Conservation (phyloP, 1,140 invertebrate genomes). For the Ericerus pela region DNA sequence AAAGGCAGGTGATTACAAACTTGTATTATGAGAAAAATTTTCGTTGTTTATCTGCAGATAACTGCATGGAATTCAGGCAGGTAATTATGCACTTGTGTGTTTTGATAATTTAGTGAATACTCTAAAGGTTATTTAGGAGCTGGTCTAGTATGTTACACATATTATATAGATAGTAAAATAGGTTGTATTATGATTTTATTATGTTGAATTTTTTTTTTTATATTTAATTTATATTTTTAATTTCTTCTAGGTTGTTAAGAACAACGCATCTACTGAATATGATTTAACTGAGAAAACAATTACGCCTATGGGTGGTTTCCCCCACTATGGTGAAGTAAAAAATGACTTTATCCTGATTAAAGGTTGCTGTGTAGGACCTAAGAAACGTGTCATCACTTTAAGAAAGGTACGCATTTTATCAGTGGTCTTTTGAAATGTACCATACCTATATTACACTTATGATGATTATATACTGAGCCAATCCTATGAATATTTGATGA, state of each 20-base stretch:
- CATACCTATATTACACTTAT: conserved; percentile 27
- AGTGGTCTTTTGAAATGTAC: neutral
- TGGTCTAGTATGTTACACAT: too few species aligned
- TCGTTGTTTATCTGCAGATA: too few species aligned
- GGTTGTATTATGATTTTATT: too few species aligned
- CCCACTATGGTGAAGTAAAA: conserved; percentile 98
- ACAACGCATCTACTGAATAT: conserved; percentile 96
- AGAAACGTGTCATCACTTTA: conserved; percentile 96
- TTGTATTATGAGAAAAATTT: too few species aligned
- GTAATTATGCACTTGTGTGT: too few species aligned
- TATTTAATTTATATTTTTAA: too few species aligned
- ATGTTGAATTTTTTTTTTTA: too few species aligned
- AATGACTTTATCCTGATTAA: conserved; percentile 99
- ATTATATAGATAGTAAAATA: too few species aligned
- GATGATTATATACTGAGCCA: conserved; percentile 29
- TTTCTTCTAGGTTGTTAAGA: conserved; percentile 67
- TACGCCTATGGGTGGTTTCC: conserved; percentile 99
- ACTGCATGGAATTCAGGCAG: too few species aligned
- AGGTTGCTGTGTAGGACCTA: conserved; percentile 93
- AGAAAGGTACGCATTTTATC: conserved; percentile 73
- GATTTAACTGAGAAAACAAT: conserved; percentile 98
- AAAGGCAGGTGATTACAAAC: too few species aligned
- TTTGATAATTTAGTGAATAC: too few species aligned
- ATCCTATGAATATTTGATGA: conserved; percentile 19
- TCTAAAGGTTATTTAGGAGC: too few species aligned